Percentiles rank a stretch among this genome's conserved stretches.
phyloP scores from a whole-genome alignment of 2,888 invertebrate species.

The Steinernema scapterisci region DNA sequence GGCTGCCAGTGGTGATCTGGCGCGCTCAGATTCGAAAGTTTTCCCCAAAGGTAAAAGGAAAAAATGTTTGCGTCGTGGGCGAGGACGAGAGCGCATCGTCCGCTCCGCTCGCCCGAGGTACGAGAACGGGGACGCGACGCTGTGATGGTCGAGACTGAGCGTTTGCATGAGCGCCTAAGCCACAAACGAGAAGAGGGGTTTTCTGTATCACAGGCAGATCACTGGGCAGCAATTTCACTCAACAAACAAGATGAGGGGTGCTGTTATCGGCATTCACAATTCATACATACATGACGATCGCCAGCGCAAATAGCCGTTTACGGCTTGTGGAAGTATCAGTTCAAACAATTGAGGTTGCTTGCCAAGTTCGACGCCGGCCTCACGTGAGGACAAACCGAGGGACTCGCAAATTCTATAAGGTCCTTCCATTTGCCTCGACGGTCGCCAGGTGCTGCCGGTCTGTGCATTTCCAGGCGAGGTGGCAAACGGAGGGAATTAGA shows the following conservation, averaged over 20 bases:
- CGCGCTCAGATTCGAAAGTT: not conserved
- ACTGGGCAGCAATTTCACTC: slow-evolving; percentile 31
- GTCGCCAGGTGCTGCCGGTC: not conserved
- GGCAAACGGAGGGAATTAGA: not conserved
- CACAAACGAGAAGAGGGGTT: slow-evolving; percentile 24
- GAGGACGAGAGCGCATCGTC: slow-evolving; percentile 23
- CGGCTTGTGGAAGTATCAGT: not conserved
- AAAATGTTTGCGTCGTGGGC: slow-evolving; percentile 11
- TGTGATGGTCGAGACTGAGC: slow-evolving; percentile 26
- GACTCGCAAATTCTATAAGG: too few species aligned
- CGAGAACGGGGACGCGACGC: slow-evolving; percentile 29
- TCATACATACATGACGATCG: slow-evolving; percentile 20
- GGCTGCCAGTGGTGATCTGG: not conserved
- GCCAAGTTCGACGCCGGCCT: not conserved
- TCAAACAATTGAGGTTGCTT: slow-evolving; percentile 8
- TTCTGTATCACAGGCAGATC: slow-evolving; percentile 30
- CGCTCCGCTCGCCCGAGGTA: slow-evolving; percentile 25
- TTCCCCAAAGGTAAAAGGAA: slow-evolving; percentile 7
- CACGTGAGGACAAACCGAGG: too few species aligned
- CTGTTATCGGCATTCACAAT: slow-evolving; percentile 27
- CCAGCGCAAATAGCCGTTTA: slow-evolving; percentile 29
- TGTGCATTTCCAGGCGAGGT: not conserved
- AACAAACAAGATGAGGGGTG: slow-evolving; percentile 31
- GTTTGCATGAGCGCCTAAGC: slow-evolving; percentile 32
- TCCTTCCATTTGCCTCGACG: too few species aligned